Percentiles rank a stretch among this genome's conserved stretches.
phyloP scores from a whole-genome alignment of 23 tunicate genomes.

The Ascidia mentula region DNA sequence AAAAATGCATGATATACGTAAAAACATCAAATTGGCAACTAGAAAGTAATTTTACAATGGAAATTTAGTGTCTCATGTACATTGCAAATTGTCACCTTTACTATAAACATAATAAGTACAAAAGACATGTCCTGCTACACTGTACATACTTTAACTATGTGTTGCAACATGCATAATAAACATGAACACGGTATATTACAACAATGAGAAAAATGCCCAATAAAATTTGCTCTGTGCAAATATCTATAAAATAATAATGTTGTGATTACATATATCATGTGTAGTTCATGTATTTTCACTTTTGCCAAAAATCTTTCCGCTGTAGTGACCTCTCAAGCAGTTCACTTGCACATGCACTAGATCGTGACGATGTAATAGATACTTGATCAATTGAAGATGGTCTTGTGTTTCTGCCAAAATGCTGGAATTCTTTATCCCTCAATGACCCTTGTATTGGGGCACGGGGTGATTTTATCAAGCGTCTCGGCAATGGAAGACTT shows the following conservation, averaged over 20 bases:
- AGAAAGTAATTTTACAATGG: too few relatives aligned
- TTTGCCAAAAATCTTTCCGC: constrained; percentile 71
- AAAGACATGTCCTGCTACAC: not conserved
- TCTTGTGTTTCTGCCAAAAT: constrained; percentile 53
- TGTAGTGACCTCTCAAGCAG: constrained; percentile 62
- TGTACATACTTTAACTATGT: not conserved
- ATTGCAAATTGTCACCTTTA: not conserved
- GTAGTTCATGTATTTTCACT: not conserved
- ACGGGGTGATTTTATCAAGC: constrained; percentile 23
- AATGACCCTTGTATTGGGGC: constrained; percentile 85
- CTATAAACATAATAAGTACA: not conserved
- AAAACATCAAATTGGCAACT: too few relatives aligned
- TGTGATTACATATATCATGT: too few relatives aligned
- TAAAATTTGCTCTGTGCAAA: too few relatives aligned
- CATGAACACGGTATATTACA: too few relatives aligned
- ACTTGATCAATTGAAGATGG: constrained; percentile 41
- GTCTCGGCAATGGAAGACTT: constrained; percentile 35
- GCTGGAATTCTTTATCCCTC: constrained; percentile 80
- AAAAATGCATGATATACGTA: not conserved
- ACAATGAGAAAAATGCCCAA: too few relatives aligned
- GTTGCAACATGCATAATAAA: too few relatives aligned
- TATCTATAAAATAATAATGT: too few relatives aligned
- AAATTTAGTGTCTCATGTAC: not conserved
- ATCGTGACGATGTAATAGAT: constrained; percentile 46
- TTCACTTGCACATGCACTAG: constrained; percentile 61